Base-by-base conservation (phyloP, 2,113 vertebrate genomes). In the Myotis yumanensis region DNA sequence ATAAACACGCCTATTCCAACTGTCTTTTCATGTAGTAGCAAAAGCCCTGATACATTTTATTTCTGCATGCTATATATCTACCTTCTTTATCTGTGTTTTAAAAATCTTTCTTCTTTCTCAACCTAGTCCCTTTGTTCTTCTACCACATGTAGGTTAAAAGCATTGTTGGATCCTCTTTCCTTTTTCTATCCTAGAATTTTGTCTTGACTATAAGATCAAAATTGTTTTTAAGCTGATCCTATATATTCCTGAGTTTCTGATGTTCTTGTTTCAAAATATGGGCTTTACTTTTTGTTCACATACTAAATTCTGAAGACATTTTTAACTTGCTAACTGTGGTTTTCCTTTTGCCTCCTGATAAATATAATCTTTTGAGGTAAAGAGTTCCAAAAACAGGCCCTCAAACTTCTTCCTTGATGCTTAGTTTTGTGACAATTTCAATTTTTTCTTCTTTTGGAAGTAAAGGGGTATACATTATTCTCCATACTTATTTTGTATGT, bases 81-180 rank as follows among this genome's bases (percentile, higher is more conserved):
- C 22, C 16, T 83, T 57, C 43, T 93, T 96, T 86, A 89, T 86
- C 72, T 77, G 16, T 37, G 12, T 93, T 97, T 96, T 62, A 93
- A 90, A 84, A 22, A 0, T 91, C 87, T 88, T 91, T 64, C 35
- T 40, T 93, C 37, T 91, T 96, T 89, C 59, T 93, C 93, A 94
- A 90, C 46, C 92, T 73, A 12, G 40, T 59, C 8, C 48, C 92
- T 97, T 97, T 97, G 77, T 97, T 96, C 52, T 93, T 72, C 85
- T 93, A 93, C 90, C 90, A 92, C 96, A 97, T 92, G 73, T 93
- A 92, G 94, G 76, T 95, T 97, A 93, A 97, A 97, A 97, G 90
- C 88, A 88, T 90, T 92, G 40, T 82, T 92, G 88, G 85, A 95
- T 90, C 20, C 59, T 84, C 88, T 97, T 89, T 96, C 95, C 73